Conservation (phyloP, 2,113 vertebrate genomes). For the Gavia stellata region DNA sequence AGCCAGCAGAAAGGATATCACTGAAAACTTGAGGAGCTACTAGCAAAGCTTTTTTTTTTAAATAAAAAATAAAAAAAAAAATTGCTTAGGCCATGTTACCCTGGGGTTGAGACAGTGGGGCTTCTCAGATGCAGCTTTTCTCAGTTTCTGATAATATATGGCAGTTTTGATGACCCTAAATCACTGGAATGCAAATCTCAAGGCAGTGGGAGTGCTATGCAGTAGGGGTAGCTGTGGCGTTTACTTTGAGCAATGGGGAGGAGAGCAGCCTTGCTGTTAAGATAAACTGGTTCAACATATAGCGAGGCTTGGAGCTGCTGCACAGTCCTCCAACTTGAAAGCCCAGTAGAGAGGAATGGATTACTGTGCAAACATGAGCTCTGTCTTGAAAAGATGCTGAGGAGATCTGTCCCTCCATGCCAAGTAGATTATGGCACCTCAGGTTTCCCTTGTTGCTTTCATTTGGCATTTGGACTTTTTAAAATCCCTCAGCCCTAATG, state of each 20-base stretch:
- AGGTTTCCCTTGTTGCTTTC: background rate
- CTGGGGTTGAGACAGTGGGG: background rate
- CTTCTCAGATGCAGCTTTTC: background rate
- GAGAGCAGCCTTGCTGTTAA: background rate
- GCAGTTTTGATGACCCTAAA: background rate
- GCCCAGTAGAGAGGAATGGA: background rate
- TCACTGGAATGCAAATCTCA: background rate
- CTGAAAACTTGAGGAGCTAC: background rate
- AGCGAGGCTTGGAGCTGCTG: background rate
- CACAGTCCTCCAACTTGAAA: background rate
- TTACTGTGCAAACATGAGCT: accelerated
- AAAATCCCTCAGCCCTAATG: background rate
- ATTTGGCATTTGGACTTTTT: background rate
- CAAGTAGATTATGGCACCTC: background rate
- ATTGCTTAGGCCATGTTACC: background rate
- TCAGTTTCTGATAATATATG: background rate
- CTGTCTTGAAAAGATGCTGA: background rate
- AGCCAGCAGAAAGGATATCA: background rate
- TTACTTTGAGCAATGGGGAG: background rate
- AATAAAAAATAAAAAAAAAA: background rate
- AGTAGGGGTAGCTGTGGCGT: background rate
- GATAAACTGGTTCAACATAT: accelerated
- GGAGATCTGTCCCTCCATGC: background rate
- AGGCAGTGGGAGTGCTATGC: background rate
- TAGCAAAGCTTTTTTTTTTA: background rate